Percentiles rank a stretch among this genome's conserved stretches.
Evolutionary conservation across 2,113 vertebrate genomes (phyloP).

Genomic region (Daphoenositta chrysoptera): DNA sequence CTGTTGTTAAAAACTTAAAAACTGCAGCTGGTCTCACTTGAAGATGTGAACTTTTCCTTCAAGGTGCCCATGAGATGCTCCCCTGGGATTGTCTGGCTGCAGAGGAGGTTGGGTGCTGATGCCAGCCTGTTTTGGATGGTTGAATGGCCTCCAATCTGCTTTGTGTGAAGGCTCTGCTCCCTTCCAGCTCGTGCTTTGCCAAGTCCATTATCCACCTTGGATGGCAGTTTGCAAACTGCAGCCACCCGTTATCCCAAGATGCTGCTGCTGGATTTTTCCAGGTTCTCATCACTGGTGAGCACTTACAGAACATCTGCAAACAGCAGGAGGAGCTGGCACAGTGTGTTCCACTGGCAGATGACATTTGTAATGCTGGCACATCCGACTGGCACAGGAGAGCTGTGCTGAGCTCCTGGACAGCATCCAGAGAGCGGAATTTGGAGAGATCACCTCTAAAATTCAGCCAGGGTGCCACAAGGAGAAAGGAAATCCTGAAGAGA

Average conservation of each 20-base stretch:
- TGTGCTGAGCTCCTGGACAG: neutral
- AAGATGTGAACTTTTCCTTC: neutral
- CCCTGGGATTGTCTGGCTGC: neutral
- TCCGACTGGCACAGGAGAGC: neutral
- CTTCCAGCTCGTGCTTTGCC: neutral
- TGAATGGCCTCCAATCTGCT: neutral
- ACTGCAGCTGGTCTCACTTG: neutral
- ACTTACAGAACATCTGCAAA: neutral
- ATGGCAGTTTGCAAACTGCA: neutral
- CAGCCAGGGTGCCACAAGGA: neutral
- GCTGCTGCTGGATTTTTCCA: neutral
- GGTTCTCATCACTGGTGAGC: neutral
- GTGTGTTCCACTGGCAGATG: fast-evolving
- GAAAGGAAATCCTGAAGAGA: neutral
- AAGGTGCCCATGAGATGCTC: neutral
- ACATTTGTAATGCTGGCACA: neutral
- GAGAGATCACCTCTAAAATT: neutral
- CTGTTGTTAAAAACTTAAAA: neutral
- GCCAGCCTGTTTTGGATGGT: neutral
- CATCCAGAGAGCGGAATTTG: neutral
- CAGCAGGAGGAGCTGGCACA: neutral
- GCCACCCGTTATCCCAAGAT: neutral
- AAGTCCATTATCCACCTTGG: neutral
- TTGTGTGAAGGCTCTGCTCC: neutral
- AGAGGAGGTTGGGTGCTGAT: neutral